Base-by-base conservation (phyloP, 1,140 invertebrate genomes). In the Himalopsyche phryganea region DNA sequence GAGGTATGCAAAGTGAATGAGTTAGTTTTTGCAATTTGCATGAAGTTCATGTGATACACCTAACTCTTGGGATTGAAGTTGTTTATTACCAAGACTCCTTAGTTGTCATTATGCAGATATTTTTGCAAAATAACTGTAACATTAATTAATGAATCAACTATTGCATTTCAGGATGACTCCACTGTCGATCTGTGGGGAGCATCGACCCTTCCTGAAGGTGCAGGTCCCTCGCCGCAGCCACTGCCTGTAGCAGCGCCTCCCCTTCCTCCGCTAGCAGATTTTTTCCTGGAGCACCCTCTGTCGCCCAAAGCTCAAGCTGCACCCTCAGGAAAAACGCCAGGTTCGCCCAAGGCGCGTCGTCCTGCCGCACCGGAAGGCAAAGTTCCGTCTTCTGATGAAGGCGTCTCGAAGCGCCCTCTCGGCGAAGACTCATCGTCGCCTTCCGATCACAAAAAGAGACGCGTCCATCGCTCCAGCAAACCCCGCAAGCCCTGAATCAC, bases 311-410 rank as follows among this genome's bases (percentile, higher is more conserved):
- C 50, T 2, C n/a, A 41, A 19, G 14, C 32, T 20, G 40, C 40
- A 20, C 35, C 38, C 13, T 18, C n/a, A 23, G 51, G 36, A 17
- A 64, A 60, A 36, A 44, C 35, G 1, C 62, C 58, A 13, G 54
- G 58, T 7, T 64, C 62, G 3, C 62, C 62, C 5, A 64, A 64
- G 28, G 62, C 62, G 15, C 62, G 62, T 13, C 35, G 58, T 13
- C 58, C 47, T 14, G 50, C 58, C 3, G 50, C 19, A 14, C 32
- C 5, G 36, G 49, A 57, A 4, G 19, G 40, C 13, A 53, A 53
- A 28, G 36, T 53, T 1, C 41, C 38, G 0, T 60, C 53, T 10
- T 60, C 57, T 10, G 62, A 64, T 33, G 62, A 60, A 36, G 54
- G 58, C 10, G 23, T 28, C 23, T 28, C 62, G 11, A 64, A 64